Evolutionary conservation across 2,888 invertebrate genomes (phyloP).

Genomic region (Clanis bilineata): DNA sequence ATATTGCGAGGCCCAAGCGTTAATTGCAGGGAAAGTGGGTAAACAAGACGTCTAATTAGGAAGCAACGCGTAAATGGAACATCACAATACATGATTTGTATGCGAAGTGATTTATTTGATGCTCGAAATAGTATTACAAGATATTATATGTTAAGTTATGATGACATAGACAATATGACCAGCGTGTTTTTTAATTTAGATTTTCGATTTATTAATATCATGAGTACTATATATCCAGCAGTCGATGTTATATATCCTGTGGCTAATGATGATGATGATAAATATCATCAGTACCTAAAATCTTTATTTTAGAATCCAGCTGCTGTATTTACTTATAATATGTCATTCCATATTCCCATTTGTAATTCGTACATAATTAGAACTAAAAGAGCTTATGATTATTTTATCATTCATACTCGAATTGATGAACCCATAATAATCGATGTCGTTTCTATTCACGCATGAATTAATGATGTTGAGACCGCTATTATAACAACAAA

Average conservation of each 20-base stretch:
- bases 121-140: background rate
- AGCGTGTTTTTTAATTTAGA: background rate
- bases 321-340: too few relatives aligned
- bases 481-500: conserved; percentile 40
- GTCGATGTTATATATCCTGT: too few relatives aligned
- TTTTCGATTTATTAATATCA: too few relatives aligned
- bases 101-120: background rate
- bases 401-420: background rate
- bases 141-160: background rate
- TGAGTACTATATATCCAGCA: too few relatives aligned
- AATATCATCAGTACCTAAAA: too few relatives aligned
- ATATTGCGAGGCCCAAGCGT: conserved; percentile 22
- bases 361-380: too few relatives aligned
- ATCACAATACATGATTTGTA: conserved; percentile 7
- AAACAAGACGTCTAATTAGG: conserved; percentile 49
- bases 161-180: background rate
- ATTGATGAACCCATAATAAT: background rate
- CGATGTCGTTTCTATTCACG: conserved; percentile 42
- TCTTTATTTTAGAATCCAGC: too few relatives aligned
- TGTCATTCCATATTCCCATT: too few relatives aligned
- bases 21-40: conserved; percentile 50
- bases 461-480: conserved; percentile 52
- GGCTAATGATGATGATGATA: too few relatives aligned
- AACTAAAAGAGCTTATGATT: background rate
- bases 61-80: conserved; percentile 28